Base-by-base conservation (phyloP, 2,888 invertebrate genomes). In the Nomada goodeniana region DNA sequence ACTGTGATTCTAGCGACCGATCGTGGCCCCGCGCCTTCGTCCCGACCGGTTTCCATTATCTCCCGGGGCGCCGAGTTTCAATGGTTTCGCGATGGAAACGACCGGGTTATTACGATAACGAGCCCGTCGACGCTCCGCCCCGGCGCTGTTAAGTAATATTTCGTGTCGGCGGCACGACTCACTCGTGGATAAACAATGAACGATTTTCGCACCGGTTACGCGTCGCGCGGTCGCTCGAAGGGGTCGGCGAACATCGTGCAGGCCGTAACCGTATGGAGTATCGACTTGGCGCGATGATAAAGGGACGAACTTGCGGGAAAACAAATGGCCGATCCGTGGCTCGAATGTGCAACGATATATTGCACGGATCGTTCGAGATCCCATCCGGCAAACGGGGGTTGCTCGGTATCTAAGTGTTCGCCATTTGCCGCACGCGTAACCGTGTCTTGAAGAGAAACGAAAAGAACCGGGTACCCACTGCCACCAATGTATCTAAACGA, bases 21-120 rank as follows among this genome's bases (percentile, higher is more conserved):
- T 61, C n/a, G 11, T 53, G 15, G 70, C 15, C 47, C 42, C 47
- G 13, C 71, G 20, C 53, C 72, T 53, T 53, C 60, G 36, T n/a
- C 18, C 18, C 57, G 78, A 80, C 80, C 80, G 80, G 80, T 80
- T 80, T 78, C 67, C 68, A 72, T 65, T 80, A 80, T 80, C 80
- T 68, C 26, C 13, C 52, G 20, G 57, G 57, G n/a, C 47, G 3
- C n/a, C 26, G 55, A 55, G 65, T 72, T 63, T 23, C 55, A 42
- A 76, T 18, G 60, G 50, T 44, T 75, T 47, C 67, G 20, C 67
- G 61, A n/a, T 42, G 36, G 59, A 57, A 57, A 67, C 55, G 50
- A 71, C 59, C 59, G 29, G 47, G 52, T 60, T 67, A n/a, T 71
- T 20, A 36, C 72, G 80, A 80, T 77, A 77, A 78, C 67, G 72